Conservation (phyloP, 1,140 invertebrate genomes). For the Conopomorpha cramerella region DNA sequence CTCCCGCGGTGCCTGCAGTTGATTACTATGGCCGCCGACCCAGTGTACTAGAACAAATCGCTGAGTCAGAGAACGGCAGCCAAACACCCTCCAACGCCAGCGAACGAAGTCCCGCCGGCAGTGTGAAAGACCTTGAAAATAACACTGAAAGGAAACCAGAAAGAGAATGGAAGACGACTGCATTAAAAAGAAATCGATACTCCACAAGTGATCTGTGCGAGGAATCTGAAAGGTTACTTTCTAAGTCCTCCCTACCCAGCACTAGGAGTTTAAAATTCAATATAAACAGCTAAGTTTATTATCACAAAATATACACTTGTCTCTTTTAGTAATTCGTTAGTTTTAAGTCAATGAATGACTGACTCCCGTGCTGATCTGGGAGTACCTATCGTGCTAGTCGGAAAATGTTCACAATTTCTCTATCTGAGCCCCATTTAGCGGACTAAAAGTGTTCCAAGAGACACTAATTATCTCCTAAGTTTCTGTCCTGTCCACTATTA, state of each 20-base stretch:
- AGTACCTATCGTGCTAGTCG: too few relatives aligned
- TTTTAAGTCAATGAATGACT: too few relatives aligned
- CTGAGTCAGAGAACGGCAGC: slow-evolving; percentile 43
- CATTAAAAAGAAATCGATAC: slow-evolving; percentile 41
- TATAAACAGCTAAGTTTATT: slow-evolving; percentile 35
- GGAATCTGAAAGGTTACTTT: slow-evolving; percentile 42
- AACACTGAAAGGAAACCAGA: slow-evolving; percentile 29
- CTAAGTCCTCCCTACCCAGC: slow-evolving; percentile 39
- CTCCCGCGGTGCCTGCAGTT: slow-evolving; percentile 30
- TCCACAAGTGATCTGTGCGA: slow-evolving; percentile 51
- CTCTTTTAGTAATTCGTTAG: neutral
- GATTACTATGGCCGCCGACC: slow-evolving; percentile 37
- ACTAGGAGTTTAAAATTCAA: slow-evolving; percentile 53
- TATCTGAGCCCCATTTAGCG: too few relatives aligned
- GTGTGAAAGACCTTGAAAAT: slow-evolving; percentile 24
- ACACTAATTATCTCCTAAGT: neutral
- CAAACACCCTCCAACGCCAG: slow-evolving; percentile 37
- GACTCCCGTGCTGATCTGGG: too few relatives aligned
- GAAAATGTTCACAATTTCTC: too few relatives aligned
- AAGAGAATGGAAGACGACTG: slow-evolving; percentile 22
- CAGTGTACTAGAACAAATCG: slow-evolving; percentile 43
- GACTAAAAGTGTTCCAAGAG: neutral
- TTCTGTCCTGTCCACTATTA: neutral
- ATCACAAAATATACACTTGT: slow-evolving; percentile 19
- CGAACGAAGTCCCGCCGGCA: slow-evolving; percentile 24